These are phyloP conservation scores for Cephalotes varians DNA, from an alignment of 2,888 invertebrate genomes.

Conservation along the genomic window DNA sequence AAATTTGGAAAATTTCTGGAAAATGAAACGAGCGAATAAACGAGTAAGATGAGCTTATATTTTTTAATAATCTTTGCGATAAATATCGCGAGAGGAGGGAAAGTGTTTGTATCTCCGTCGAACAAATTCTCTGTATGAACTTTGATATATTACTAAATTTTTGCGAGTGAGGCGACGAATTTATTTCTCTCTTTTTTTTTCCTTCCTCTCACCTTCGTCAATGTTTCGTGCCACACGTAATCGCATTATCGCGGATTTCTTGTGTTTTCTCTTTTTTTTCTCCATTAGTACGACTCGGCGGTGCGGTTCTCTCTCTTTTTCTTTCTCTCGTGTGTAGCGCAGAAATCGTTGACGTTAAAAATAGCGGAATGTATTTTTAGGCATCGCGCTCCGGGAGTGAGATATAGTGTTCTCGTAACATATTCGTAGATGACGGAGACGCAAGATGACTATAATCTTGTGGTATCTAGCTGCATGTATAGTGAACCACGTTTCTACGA, in stretches of 20 bases:
- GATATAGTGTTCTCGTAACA: constrained; percentile 64
- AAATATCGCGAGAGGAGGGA: not conserved
- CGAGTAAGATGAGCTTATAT: too few species aligned
- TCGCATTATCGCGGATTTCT: constrained; percentile 53
- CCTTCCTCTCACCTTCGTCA: not conserved
- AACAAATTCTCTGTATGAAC: constrained; percentile 12
- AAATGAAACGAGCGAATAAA: not conserved
- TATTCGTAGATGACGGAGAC: constrained; percentile 61
- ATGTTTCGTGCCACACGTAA: constrained; percentile 27
- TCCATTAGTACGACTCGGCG: constrained; percentile 12
- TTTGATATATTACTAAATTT: constrained; percentile 36
- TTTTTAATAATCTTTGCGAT: not conserved
- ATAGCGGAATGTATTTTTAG: constrained; percentile 83
- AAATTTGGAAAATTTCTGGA: not conserved
- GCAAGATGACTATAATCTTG: constrained; percentile 63
- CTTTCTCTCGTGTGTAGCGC: constrained; percentile 48
- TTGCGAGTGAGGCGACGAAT: too few species aligned
- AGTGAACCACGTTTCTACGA: constrained; percentile 21
- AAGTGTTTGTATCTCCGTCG: not conserved
- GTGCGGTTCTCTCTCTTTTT: constrained; percentile 3
- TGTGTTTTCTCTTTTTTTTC: constrained; percentile 28
- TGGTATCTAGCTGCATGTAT: constrained; percentile 39
- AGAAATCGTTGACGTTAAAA: constrained; percentile 74
- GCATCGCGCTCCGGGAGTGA: constrained; percentile 66
- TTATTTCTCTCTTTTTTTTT: not conserved